Base-by-base conservation (phyloP, 2,797 vertebrate species). In the Danio albolineatus region DNA sequence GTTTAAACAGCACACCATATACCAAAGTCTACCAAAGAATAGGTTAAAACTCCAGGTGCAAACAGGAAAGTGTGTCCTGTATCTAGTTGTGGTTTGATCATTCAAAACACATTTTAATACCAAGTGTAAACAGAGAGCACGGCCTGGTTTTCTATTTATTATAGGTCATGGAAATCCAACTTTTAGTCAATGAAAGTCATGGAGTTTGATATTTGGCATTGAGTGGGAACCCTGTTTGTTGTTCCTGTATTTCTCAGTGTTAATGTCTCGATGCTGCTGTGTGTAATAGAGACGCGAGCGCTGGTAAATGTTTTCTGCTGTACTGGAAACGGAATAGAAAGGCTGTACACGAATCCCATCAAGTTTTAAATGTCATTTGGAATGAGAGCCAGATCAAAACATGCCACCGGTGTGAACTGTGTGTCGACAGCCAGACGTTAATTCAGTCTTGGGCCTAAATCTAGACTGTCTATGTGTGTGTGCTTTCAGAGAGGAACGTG, bases 401-500 rank as follows among this genome's bases (percentile, higher is more conserved):
- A 81, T 78, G 72, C 54, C 51, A 67, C 56, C 66, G 43, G 14
- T 56, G n/a, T 69, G 12, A 70, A 73, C 28, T 60, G 4, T 6
- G 7, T 36, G 46, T 79, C 64, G 73, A 53, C 62, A 28, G 46
- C 21, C 39, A 17, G 7, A 44, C 36, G 39, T 78, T 78, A 64
- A 78, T 73, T 71, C 39, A 44, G 9, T 28, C 19, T 21, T 57
- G 7, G 64, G 39, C 56, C 21, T 46, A 57, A 66, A 14, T 81
- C 74, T 64, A 10, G 36, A 43, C 48, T 54, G 41, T 53, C 64
- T 65, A 69, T 65, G 39, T 66, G 17, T 73, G 43, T 54, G 64
- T 28, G 54, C 10, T 48, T 62, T 13, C 87, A 95, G 94, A 90
- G 98, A 99, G 84, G 97, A 99, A 85, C 93, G 98, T 0, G 97